These are phyloP conservation scores for Montipora capricornis DNA, from an alignment of 64 coral and sea anemone species.

Conservation along the genomic window DNA sequence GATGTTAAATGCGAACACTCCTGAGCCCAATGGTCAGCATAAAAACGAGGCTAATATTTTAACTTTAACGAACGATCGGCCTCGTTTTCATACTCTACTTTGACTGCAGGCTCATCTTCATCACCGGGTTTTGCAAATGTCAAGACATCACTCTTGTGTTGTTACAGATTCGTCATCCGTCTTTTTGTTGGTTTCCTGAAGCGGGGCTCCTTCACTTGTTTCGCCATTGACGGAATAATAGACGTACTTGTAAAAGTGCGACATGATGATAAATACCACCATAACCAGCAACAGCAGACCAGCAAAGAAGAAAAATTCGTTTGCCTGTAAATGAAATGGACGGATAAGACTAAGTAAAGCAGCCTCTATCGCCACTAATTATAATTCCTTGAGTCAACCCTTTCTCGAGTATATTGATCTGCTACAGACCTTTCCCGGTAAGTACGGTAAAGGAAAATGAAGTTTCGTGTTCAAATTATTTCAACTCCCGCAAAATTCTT, in stretches of 20 bases:
- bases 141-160: background rate
- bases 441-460: too few relatives aligned
- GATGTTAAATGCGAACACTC: too few relatives aligned
- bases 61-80: background rate
- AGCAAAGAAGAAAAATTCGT: constrained; percentile 98
- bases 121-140: background rate
- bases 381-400: too few relatives aligned
- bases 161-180: background rate
- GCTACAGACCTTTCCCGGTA: too few relatives aligned
- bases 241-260: constrained; percentile 91
- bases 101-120: background rate
- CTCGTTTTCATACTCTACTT: background rate
- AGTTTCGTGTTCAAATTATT: too few relatives aligned
- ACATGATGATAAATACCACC: constrained; percentile 93
- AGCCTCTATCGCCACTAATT: too few relatives aligned
- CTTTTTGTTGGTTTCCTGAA: constrained; percentile 4
- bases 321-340: constrained; percentile 67
- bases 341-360: background rate
- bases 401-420: too few relatives aligned
- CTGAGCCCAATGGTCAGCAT: background rate
- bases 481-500: too few relatives aligned
- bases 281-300: constrained; percentile 80
- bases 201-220: constrained; percentile 19
- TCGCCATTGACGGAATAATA: constrained; percentile 87
- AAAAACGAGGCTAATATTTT: background rate